Evolutionary conservation across 2,888 invertebrate species (phyloP).

Genomic region (Eucera pruinosa): DNA sequence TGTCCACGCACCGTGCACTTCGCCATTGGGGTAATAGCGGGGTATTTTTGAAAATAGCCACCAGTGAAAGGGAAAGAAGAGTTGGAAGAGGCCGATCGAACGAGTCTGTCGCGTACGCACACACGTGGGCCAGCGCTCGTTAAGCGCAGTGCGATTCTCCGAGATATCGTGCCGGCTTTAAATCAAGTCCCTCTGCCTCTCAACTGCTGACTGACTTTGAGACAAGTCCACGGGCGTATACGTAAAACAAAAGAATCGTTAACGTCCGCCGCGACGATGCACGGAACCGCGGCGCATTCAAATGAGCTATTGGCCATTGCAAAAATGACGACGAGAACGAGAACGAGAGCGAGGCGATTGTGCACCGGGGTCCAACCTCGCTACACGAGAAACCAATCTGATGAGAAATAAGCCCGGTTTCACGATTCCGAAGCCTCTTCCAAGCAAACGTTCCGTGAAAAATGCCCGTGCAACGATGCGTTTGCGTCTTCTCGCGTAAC

Average conservation of each 20-base stretch:
- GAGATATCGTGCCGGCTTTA: constrained; percentile 80
- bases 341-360: constrained; percentile 31
- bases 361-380: constrained; percentile 34
- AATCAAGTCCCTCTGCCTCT: constrained; percentile 77
- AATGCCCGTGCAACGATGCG: not conserved
- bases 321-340: constrained; percentile 76
- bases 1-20: constrained; percentile 3
- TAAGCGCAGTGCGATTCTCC: constrained; percentile 79
- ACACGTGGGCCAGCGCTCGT: constrained; percentile 77
- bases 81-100: constrained; percentile 24
- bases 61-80: constrained; percentile 5
- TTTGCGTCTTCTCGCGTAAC: not conserved
- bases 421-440: constrained; percentile 3
- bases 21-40: not conserved
- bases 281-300: constrained; percentile 76
- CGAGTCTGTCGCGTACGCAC: constrained; percentile 51
- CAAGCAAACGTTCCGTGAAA: not conserved
- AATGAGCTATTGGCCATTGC: constrained; percentile 78
- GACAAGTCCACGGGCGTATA: constrained; percentile 72
- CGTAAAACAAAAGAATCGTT: constrained; percentile 82
- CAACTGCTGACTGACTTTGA: constrained; percentile 73
- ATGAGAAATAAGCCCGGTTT: constrained; percentile 48
- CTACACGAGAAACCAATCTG: constrained; percentile 45
- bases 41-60: constrained; percentile 59
- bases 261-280: constrained; percentile 75